Conservation (phyloP, 2,888 invertebrate genomes). For the Lochmaea capreae region DNA sequence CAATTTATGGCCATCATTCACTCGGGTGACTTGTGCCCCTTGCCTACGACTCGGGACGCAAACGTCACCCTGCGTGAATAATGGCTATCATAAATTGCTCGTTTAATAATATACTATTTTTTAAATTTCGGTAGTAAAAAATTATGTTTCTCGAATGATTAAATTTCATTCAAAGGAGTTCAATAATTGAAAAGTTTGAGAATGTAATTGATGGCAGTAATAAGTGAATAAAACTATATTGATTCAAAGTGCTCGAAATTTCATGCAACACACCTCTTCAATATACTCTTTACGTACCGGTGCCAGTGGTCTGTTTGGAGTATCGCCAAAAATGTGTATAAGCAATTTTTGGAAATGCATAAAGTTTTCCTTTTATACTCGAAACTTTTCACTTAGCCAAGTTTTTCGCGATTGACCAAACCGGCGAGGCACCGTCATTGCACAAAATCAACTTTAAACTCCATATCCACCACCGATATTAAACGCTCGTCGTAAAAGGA, state of each 20-base stretch:
- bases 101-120: too few relatives aligned
- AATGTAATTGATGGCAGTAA: background rate
- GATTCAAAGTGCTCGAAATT: background rate
- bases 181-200: background rate
- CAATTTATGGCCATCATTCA: too few relatives aligned
- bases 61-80: too few relatives aligned
- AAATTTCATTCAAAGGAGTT: too few relatives aligned
- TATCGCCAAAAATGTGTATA: background rate
- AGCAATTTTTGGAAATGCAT: slow-evolving; percentile 7
- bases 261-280: slow-evolving; percentile 2
- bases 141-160: too few relatives aligned
- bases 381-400: slow-evolving; percentile 21
- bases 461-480: slow-evolving; percentile 13
- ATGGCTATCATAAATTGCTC: too few relatives aligned
- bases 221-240: background rate
- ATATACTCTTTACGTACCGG: background rate
- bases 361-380: slow-evolving; percentile 6
- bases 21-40: too few relatives aligned
- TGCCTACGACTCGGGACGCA: too few relatives aligned
- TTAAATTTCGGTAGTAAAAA: too few relatives aligned
- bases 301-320: slow-evolving; percentile 4
- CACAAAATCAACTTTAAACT: slow-evolving; percentile 20
- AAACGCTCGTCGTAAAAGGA: background rate
- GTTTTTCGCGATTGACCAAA: slow-evolving; percentile 18
- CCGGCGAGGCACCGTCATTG: slow-evolving; percentile 7